phyloP scores from a whole-genome alignment of 2,113 vertebrate genomes.

The Sebastes fasciatus region DNA sequence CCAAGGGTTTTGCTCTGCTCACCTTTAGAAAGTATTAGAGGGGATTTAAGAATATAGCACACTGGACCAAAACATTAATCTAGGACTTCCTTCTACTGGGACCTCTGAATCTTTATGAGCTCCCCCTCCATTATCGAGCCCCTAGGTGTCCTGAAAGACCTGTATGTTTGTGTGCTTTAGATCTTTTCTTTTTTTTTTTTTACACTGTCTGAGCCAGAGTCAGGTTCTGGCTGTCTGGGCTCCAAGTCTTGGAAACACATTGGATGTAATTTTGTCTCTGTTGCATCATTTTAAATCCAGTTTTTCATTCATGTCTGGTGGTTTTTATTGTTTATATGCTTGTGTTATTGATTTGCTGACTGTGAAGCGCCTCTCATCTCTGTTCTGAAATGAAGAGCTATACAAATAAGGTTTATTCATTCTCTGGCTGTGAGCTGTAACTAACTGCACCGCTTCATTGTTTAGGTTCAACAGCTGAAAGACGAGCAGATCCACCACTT shows the following conservation, averaged over 20 bases:
- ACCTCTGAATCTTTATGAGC: conserved; percentile 47
- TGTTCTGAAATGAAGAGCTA: conserved; percentile 38
- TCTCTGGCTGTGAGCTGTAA: conserved; percentile 18
- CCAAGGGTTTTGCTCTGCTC: conserved; percentile 32
- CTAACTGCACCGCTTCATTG: conserved; percentile 29
- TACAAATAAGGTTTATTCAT: conserved; percentile 47
- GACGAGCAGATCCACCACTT: conserved; percentile 85
- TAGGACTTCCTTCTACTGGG: conserved; percentile 53
- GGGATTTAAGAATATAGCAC: conserved; percentile 38
- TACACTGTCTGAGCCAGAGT: conserved; percentile 6
- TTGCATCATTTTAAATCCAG: conserved; percentile 42
- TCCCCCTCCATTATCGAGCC: conserved; percentile 31
- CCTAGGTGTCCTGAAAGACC: conserved; percentile 47
- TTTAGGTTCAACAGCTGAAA: conserved; percentile 89
- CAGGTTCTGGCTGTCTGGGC: conserved; percentile 3
- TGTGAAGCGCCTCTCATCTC: conserved; percentile 23
- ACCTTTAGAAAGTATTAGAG: conserved; percentile 43
- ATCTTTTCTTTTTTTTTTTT: conserved; percentile 22
- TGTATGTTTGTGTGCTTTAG: not conserved
- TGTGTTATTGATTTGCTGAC: conserved; percentile 57
- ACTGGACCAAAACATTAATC: conserved; percentile 60
- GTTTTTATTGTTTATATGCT: conserved; percentile 49
- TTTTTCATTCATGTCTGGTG: conserved; percentile 17
- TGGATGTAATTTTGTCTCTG: conserved; percentile 24
- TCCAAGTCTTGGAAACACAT: conserved; percentile 10